Evolutionary conservation across 1,140 invertebrate species (phyloP).

Genomic region (Drosophila prosaltans): DNA sequence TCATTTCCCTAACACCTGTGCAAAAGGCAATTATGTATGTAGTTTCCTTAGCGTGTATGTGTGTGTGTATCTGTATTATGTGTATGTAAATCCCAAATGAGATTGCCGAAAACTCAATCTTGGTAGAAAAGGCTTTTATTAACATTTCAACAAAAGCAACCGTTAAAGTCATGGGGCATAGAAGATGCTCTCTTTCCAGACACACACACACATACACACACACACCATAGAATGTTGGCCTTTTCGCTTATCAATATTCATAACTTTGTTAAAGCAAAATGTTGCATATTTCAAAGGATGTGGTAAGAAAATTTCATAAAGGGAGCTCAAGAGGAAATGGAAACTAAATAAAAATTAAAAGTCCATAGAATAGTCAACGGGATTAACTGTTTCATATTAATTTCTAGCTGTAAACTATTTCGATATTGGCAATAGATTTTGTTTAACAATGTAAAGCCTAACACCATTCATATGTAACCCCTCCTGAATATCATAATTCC

Average conservation of each 20-base stretch:
- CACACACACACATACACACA: not conserved
- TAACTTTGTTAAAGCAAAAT: conserved; percentile 38
- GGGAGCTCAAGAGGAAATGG: conserved; percentile 12
- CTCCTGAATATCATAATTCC: not conserved
- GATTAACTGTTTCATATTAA: too few species aligned
- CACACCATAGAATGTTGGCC: conserved; percentile 10
- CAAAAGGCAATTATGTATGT: conserved; percentile 27
- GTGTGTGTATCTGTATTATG: conserved; percentile 17
- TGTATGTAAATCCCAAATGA: conserved; percentile 55
- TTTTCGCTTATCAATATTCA: conserved; percentile 60
- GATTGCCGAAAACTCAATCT: conserved; percentile 51
- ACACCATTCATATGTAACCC: too few species aligned
- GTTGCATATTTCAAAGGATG: conserved; percentile 3
- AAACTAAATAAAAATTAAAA: not conserved
- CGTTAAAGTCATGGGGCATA: conserved; percentile 33
- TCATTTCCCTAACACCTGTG: conserved; percentile 12
- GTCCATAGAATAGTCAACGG: not conserved
- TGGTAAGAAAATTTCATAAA: conserved; percentile 14
- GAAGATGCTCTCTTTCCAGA: conserved; percentile 1
- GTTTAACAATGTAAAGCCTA: too few species aligned
- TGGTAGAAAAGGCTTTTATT: conserved; percentile 37
- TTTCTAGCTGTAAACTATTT: too few species aligned
- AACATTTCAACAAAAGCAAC: conserved; percentile 35
- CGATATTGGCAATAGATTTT: too few species aligned
- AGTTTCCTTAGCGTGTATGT: not conserved